Base-by-base conservation (phyloP, 2,888 invertebrate genomes). In the Ochlodes sylvanus region DNA sequence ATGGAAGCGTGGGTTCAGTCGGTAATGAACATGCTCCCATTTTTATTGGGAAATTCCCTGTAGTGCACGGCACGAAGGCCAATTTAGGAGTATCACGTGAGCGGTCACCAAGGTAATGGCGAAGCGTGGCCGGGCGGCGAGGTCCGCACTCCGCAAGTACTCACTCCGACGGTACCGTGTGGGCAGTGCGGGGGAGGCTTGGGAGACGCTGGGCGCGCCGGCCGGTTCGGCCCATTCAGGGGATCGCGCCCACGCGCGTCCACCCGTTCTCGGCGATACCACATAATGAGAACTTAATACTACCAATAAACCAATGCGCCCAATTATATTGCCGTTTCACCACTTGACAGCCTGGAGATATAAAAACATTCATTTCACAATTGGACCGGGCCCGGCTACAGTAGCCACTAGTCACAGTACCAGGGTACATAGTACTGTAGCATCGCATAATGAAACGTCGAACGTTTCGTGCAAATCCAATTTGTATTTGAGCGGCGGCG, bases 401-500 rank as follows among this genome's bases (percentile, higher is more conserved):
- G 50, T 50, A 50, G 50, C 50, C n/a, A 10, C n/a, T 50, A 50
- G 50, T 19, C n/a, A 19, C n/a, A 50, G 10, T 47, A 17, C 7
- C 7, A 17, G 47, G 15, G 19, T 19, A 12, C 50, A 19, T 42
- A 9, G 32, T 17, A 14, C 10, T 41, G 14, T 17, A 55, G 38
- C 47, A 56, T 58, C 63, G 69, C 62, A 67, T 80, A 81, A 76
- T 69, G 68, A 71, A 81, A 79, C 72, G 79, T 74, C 76, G 76
- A 75, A 75, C 76, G 74, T 77, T 83, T 76, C 80, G 80, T 83
- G 89, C 88, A 83, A 90, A 89, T 87, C 84, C 81, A 85, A 87
- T 87, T 87, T 82, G 80, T 86, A 88, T 89, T 88, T 85, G 86
- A 88, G 88, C 85, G 85, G 81, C 79, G 76, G 79, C 77, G 80